A percentile compares a stretch with the other conserved stretches of the same genome.
These are phyloP conservation scores for Eupeodes luniger DNA, from an alignment of 2,888 invertebrate genomes.

Conservation along the genomic window DNA sequence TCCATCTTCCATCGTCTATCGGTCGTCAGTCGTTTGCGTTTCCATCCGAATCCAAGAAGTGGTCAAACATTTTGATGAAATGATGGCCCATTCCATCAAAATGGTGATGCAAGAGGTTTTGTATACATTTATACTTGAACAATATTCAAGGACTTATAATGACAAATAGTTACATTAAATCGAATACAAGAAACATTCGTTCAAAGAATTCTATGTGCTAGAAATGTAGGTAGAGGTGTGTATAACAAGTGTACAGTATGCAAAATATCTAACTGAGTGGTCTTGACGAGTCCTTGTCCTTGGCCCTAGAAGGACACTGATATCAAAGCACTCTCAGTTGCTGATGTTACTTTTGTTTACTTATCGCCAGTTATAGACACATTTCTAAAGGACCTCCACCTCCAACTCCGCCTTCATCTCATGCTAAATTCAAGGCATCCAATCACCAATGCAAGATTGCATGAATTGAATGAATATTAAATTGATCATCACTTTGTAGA, in stretches of 20 bases:
- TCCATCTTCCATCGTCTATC: too few relatives aligned
- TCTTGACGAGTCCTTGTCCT: background rate
- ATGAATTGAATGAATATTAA: constrained; percentile 53
- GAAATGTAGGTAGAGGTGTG: background rate
- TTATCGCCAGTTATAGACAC: background rate
- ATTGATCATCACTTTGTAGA: constrained; percentile 4
- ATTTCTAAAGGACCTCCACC: background rate
- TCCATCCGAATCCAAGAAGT: constrained; percentile 34
- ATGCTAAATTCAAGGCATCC: constrained; percentile 30
- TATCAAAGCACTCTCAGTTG: background rate
- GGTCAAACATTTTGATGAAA: constrained; percentile 61
- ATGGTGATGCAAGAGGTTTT: constrained; percentile 21
- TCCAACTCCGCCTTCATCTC: background rate
- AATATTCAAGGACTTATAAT: constrained; percentile 67
- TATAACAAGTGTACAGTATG: background rate
- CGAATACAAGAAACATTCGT: constrained; percentile 38
- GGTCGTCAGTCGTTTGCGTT: background rate
- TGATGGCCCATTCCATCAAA: constrained; percentile 30
- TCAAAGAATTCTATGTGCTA: background rate
- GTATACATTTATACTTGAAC: constrained; percentile 48
- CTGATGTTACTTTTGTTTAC: background rate
- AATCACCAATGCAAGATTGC: constrained; percentile 44
- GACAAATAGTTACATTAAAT: constrained; percentile 66
- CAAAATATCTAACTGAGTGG: background rate
- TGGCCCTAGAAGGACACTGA: background rate